phyloP scores from a whole-genome alignment of 2,888 invertebrate species.

The Cryptus viduatorius region DNA sequence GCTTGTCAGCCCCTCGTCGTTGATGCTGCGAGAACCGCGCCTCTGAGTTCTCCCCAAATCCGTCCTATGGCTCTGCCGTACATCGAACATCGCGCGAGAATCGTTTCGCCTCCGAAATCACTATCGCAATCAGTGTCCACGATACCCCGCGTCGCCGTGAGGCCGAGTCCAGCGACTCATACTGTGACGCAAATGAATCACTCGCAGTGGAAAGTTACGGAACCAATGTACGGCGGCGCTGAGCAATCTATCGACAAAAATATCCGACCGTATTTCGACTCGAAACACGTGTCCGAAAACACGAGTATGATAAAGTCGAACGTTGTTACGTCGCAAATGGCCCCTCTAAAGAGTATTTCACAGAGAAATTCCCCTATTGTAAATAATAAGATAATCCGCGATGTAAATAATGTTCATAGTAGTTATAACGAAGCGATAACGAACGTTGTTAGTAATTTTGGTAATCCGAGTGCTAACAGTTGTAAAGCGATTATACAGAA shows the following conservation, averaged over 20 bases:
- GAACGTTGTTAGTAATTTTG: conserved; percentile 65
- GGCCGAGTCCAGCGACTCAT: conserved; percentile 80
- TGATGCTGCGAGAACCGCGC: conserved; percentile 72
- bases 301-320: conserved; percentile 83
- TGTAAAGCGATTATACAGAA: conserved; percentile 67
- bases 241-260: conserved; percentile 79
- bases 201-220: conserved; percentile 78
- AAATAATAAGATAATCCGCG: conserved; percentile 77
- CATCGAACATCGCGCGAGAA: conserved; percentile 57
- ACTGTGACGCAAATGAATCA: conserved; percentile 71
- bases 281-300: conserved; percentile 82
- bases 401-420: conserved; percentile 78
- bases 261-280: conserved; percentile 81
- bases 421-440: conserved; percentile 74
- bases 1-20: conserved; percentile 69
- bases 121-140: conserved; percentile 74
- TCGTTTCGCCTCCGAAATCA: conserved; percentile 69
- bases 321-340: conserved; percentile 80
- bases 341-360: conserved; percentile 78
- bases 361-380: conserved; percentile 78
- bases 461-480: conserved; percentile 66
- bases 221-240: conserved; percentile 75
- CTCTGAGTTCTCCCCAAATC: conserved; percentile 70
- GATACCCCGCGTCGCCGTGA: conserved; percentile 82
- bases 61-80: conserved; percentile 64